Evolutionary conservation across 2,888 invertebrate species (phyloP), one percentile per base, ranked within the genome.

Genomic region (Lasioglossum vierecki): DNA sequence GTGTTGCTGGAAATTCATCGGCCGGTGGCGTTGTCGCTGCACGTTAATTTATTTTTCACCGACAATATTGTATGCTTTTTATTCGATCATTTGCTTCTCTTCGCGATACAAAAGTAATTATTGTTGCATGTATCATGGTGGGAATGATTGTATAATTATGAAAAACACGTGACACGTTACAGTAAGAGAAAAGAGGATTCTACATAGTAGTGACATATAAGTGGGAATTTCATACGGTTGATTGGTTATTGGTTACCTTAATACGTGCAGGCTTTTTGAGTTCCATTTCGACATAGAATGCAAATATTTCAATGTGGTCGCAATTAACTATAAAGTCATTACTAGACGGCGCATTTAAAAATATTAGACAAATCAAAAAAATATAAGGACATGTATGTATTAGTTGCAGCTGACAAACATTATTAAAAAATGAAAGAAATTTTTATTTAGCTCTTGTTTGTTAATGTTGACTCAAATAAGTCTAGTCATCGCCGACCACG

Each of bases 1-100:
- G 13, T 30, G 39, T 46, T n/a, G 18, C 53, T 81, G 18, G 22
- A 53, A 76, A 75, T 75, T 41, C 75, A 46, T 30, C n/a, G 18
- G 35, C 26, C 60, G 4, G n/a, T 41, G 73, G 35, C 53, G 26
- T n/a, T 39, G 73, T 53, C n/a, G 35, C 11, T 73, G 22, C 18
- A 18, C 26, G 46, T 18, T 70, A 41, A 70, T 70, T 41, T 39
- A n/a, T 13, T n/a, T 70, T 70, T n/a, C 41, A 26, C n/a, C 4
- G 4, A 11, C 22, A 4, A n/a, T n/a, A 68, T 35, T 22, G 9
- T 39, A 30, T 18, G 2, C 5, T 18, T 63, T 63, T 63, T 18
- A 30, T 63, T 57, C 57, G 57, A 11, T 57, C 4, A 57, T n/a
- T 57, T 11, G n/a, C 11, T 57, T 57, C 57, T n/a, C n/a, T n/a